Evolutionary conservation across 2,888 invertebrate genomes (phyloP).

Genomic region (Tetramorium bicarinatum): DNA sequence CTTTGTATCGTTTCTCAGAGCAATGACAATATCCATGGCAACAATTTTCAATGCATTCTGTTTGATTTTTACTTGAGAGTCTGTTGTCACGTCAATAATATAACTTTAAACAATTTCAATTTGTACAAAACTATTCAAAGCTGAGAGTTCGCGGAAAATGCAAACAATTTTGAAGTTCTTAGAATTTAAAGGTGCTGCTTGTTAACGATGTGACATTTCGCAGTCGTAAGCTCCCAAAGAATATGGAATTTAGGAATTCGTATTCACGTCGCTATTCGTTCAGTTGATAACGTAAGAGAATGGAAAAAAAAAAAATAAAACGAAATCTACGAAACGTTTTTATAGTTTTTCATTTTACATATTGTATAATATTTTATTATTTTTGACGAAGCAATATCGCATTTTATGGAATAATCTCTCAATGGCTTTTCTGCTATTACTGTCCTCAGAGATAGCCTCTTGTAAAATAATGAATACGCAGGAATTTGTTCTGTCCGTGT

Average conservation of each 20-base stretch:
- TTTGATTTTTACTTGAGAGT: not conserved
- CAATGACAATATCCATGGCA: not conserved
- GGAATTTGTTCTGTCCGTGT: not conserved
- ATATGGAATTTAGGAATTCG: slow-evolving; percentile 1
- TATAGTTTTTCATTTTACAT: not conserved
- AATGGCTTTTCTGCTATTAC: not conserved
- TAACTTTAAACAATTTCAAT: not conserved
- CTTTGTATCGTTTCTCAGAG: not conserved
- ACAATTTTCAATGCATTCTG: not conserved
- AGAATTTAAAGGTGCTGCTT: slow-evolving; percentile 1
- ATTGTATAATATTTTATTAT: not conserved
- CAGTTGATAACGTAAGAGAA: not conserved
- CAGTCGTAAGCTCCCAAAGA: not conserved
- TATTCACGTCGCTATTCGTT: not conserved
- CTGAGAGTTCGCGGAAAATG: not conserved
- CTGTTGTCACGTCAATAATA: not conserved
- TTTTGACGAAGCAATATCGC: not conserved
- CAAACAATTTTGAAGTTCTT: not conserved
- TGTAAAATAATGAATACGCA: slow-evolving; percentile 23
- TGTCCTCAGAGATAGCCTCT: not conserved
- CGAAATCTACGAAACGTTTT: not conserved
- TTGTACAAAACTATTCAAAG: not conserved
- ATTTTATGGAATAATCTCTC: not conserved
- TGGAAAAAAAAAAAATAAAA: no score
- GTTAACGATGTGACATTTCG: not conserved